These are phyloP conservation scores for Orius laevigatus DNA, from an alignment of 1,140 invertebrate genomes.

Conservation along the genomic window DNA sequence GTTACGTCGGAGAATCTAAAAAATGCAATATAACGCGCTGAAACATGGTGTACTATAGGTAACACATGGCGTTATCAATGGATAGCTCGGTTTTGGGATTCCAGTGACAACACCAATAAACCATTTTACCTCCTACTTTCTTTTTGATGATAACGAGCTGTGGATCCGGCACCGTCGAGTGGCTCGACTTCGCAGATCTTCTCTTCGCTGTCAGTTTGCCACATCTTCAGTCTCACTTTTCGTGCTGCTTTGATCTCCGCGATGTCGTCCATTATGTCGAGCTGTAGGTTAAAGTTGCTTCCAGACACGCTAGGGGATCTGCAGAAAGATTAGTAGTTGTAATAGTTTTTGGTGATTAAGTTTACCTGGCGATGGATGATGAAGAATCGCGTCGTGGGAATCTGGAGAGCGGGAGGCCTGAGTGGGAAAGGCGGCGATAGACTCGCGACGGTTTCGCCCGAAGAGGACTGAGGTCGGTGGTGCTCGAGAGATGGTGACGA, in stretches of 20 bases:
- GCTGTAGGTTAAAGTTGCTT: conserved; percentile 60
- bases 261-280: conserved; percentile 77
- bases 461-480: conserved; percentile 44
- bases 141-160: conserved; percentile 17
- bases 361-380: conserved; percentile 10
- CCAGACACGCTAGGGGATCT: conserved; percentile 48
- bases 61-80: too few species aligned
- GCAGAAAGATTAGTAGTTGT: too few species aligned
- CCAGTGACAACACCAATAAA: too few species aligned
- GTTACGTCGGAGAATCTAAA: conserved; percentile 19
- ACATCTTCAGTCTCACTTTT: conserved; percentile 65
- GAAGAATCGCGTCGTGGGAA: conserved; percentile 20
- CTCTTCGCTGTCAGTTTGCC: conserved; percentile 56
- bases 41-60: too few species aligned
- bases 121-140: conserved; percentile 5
- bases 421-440: conserved; percentile 52
- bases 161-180: conserved; percentile 34
- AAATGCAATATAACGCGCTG: too few species aligned
- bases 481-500: conserved; percentile 64
- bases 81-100: too few species aligned
- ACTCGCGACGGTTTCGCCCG: conserved; percentile 56
- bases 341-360: too few species aligned
- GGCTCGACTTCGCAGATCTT: conserved; percentile 64
- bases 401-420: conserved; percentile 13
- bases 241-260: conserved; percentile 45